These are phyloP conservation scores for Diadromus collaris DNA, from an alignment of 2,888 invertebrate species.

Conservation along the genomic window DNA sequence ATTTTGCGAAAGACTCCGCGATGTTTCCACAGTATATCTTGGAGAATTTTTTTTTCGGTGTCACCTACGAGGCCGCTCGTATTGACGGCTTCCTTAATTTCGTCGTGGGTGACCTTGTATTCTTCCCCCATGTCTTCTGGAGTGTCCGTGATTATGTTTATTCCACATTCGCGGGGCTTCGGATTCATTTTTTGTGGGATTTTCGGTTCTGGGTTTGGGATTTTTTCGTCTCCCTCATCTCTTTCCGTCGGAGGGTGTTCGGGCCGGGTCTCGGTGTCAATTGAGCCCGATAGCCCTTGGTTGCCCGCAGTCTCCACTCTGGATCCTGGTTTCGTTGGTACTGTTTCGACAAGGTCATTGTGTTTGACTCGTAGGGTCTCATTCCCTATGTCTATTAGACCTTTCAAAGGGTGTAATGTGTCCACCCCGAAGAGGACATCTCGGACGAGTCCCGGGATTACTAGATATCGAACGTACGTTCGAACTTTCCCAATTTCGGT, in stretches of 20 bases:
- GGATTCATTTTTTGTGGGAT: too few species aligned
- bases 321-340: background rate
- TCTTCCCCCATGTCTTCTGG: too few species aligned
- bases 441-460: conserved; percentile 19
- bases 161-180: too few species aligned
- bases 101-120: background rate
- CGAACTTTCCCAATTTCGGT: background rate
- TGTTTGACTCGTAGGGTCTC: background rate
- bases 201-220: too few species aligned
- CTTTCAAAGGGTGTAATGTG: background rate
- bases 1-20: background rate
- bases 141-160: too few species aligned
- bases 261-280: background rate
- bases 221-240: too few species aligned
- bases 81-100: background rate
- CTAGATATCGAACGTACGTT: background rate
- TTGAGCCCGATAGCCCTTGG: background rate
- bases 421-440: conserved; percentile 23
- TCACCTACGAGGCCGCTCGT: background rate
- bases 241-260: too few species aligned
- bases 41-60: background rate
- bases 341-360: background rate
- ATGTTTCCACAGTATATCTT: background rate
- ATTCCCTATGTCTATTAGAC: conserved; percentile 9
- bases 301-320: background rate